phyloP scores from a whole-genome alignment of 2,113 vertebrate species.

The Xiphophorus couchianus region DNA sequence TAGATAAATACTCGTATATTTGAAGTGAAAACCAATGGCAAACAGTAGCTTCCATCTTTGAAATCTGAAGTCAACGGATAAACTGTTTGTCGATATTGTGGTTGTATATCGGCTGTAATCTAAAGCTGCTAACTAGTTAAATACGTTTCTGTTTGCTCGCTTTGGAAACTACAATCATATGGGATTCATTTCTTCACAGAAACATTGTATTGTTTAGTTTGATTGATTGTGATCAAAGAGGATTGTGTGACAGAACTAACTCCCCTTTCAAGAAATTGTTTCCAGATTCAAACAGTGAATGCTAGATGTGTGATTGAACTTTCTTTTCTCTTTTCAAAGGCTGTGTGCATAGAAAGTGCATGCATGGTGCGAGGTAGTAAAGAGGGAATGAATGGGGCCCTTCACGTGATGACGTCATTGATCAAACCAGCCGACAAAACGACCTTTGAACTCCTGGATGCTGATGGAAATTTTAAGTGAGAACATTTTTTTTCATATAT shows the following conservation, averaged over 20 bases:
- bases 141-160: conserved; percentile 6
- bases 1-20: neutral
- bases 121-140: conserved; percentile 39
- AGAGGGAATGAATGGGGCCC: conserved; percentile 90
- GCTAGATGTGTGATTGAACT: neutral
- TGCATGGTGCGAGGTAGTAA: conserved; percentile 94
- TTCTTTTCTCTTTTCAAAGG: conserved; percentile 68
- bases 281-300: conserved; percentile 17
- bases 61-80: conserved; percentile 23
- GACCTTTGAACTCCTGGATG: conserved; percentile 82
- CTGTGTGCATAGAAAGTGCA: conserved; percentile 95
- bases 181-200: conserved; percentile 14
- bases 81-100: conserved; percentile 22
- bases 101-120: conserved; percentile 31
- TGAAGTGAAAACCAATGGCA: conserved; percentile 3
- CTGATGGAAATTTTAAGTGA: conserved; percentile 94
- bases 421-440: conserved; percentile 87
- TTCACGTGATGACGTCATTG: conserved; percentile 89
- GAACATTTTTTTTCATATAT: neutral
- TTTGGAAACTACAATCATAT: conserved; percentile 34
- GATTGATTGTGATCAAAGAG: conserved; percentile 36
- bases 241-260: neutral
- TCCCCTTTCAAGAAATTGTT: conserved; percentile 18
- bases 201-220: conserved; percentile 13
- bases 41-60: neutral